These are phyloP conservation scores for Heterodera carotae DNA, from an alignment of 1,140 invertebrate genomes.

Conservation along the genomic window DNA sequence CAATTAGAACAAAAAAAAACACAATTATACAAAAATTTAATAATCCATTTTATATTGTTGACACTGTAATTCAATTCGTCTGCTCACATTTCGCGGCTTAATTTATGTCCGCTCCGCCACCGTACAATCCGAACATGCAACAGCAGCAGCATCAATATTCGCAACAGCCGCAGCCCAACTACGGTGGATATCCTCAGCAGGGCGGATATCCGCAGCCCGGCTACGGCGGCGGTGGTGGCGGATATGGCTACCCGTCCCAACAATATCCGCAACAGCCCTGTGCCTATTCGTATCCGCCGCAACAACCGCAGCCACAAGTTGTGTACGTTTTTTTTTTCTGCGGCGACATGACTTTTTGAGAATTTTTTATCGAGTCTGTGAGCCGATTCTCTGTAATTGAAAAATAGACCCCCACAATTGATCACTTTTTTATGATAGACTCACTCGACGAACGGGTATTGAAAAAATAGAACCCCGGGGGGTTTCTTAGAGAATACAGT, in stretches of 20 bases:
- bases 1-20: no score
- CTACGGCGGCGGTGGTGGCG: constrained; percentile 31
- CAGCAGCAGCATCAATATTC: no score
- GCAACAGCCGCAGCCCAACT: constrained; percentile 32
- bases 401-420: no score
- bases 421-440: no score
- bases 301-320: constrained; percentile 45
- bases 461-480: no score
- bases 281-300: constrained; percentile 37
- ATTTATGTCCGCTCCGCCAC: constrained; percentile 37
- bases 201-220: constrained; percentile 24
- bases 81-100: not conserved
- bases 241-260: constrained; percentile 23
- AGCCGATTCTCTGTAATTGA: no score
- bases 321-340: constrained; percentile 30
- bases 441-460: no score
- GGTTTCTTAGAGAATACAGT: no score
- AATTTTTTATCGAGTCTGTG: not conserved
- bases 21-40: not conserved
- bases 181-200: constrained; percentile 35
- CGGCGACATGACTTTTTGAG: no score
- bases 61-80: not conserved
- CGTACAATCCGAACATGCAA: constrained; percentile 33
- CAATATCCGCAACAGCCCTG: constrained; percentile 35
- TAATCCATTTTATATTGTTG: no score